Evolutionary conservation across 23 tunicate genomes (phyloP).

Genomic region (Ciona savignyi): DNA sequence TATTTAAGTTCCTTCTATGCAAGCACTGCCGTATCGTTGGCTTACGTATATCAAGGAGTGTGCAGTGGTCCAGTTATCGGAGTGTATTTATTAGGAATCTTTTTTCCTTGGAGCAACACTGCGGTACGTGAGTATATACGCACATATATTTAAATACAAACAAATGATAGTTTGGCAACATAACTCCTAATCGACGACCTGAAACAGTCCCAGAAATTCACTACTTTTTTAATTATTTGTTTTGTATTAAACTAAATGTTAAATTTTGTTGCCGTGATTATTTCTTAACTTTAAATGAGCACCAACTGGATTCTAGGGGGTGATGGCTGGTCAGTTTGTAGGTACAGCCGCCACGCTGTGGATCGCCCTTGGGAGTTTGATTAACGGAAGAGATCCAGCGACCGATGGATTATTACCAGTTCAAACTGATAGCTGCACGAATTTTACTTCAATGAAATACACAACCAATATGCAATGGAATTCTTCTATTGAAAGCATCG

Average conservation of each 20-base stretch:
- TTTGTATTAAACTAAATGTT: too few species aligned
- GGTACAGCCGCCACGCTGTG: not conserved
- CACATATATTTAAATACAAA: too few species aligned
- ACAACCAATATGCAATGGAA: not conserved
- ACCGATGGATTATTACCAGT: not conserved
- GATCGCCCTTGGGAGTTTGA: not conserved
- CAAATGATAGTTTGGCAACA: too few species aligned
- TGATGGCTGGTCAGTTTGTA: not conserved
- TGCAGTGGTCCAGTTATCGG: not conserved
- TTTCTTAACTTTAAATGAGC: too few species aligned
- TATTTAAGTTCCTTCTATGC: not conserved
- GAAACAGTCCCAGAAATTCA: too few species aligned
- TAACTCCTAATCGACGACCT: too few species aligned
- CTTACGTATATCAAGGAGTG: not conserved
- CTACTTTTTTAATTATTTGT: too few species aligned
- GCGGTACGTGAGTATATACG: too few species aligned
- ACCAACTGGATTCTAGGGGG: too few species aligned
- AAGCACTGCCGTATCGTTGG: not conserved
- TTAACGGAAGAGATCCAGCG: not conserved
- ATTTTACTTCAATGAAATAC: not conserved
- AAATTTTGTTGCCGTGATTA: too few species aligned
- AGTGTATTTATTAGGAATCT: not conserved
- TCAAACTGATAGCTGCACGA: not conserved
- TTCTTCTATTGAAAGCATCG: too few species aligned
- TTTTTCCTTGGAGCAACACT: not conserved